These are phyloP conservation scores for Syrrhaptes paradoxus DNA, from an alignment of 2,113 vertebrate genomes.

Conservation along the genomic window DNA sequence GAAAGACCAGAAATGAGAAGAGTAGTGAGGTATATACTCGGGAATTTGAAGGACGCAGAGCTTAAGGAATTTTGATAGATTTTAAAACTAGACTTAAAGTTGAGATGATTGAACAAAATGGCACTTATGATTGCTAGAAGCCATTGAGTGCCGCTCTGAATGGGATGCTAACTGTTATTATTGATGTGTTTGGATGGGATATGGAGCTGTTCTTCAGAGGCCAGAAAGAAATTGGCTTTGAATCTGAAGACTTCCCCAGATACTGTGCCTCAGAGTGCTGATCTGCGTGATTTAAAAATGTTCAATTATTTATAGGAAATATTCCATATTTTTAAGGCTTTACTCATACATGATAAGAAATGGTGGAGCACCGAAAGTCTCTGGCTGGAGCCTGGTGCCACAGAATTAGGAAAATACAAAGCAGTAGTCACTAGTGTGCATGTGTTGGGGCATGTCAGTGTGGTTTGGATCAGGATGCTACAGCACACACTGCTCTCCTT, in stretches of 20 bases:
- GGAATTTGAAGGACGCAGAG: not conserved
- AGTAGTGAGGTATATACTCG: not conserved
- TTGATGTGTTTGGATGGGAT: not conserved
- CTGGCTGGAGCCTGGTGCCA: not conserved
- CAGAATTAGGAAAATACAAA: not conserved
- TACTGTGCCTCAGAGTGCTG: not conserved
- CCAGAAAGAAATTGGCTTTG: not conserved
- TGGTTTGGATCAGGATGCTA: constrained; percentile 17
- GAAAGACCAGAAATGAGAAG: not conserved
- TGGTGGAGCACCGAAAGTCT: not conserved
- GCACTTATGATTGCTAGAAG: not conserved
- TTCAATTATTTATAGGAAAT: not conserved
- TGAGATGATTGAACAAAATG: not conserved
- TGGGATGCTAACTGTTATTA: not conserved
- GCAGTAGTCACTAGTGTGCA: not conserved
- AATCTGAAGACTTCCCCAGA: not conserved
- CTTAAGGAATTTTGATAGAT: not conserved
- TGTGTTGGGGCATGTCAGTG: not conserved
- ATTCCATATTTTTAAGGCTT: constrained; percentile 1
- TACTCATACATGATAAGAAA: not conserved
- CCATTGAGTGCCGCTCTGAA: not conserved
- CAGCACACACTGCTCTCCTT: constrained; percentile 2
- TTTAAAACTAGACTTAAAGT: not conserved
- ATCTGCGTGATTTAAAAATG: not conserved
- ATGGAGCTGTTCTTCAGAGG: not conserved